phyloP scores from a whole-genome alignment of 37 sponge, comb jelly and placozoan genomes.

The Hormiphora californensis region DNA sequence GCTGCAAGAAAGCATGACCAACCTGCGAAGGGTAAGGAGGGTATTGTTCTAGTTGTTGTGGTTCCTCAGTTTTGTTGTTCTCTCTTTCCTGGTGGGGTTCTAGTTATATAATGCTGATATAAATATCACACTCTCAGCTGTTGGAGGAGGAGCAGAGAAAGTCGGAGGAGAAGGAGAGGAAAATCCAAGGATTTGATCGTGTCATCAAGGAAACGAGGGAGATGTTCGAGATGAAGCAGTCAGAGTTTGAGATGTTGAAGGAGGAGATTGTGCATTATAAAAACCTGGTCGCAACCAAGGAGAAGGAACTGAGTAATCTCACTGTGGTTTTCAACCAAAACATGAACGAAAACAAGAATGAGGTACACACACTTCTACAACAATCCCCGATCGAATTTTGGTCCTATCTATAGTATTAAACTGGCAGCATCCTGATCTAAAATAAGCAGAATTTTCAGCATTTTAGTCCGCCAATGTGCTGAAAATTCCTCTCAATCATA shows the following conservation, averaged over 20 bases:
- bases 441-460: too few species aligned
- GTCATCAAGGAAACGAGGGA: conserved; percentile 1
- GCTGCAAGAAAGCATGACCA: not conserved
- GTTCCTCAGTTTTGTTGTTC: not conserved
- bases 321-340: conserved; percentile 18
- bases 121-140: not conserved
- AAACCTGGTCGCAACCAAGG: conserved; percentile 2
- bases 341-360: conserved; percentile 1
- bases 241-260: not conserved
- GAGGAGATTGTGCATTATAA: conserved; percentile 9
- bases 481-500: too few species aligned
- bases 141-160: conserved; percentile 20
- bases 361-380: not conserved
- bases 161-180: conserved; percentile 19
- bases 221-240: conserved; percentile 10
- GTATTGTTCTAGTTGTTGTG: not conserved
- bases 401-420: too few species aligned
- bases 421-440: too few species aligned
- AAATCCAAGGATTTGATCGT: not conserved
- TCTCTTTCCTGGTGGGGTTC: not conserved
- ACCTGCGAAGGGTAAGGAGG: not conserved
- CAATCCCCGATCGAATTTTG: too few species aligned
- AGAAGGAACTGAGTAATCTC: conserved; percentile 1
- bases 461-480: too few species aligned
- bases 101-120: not conserved